These are phyloP conservation scores for Melieria picta DNA, from an alignment of 2,888 invertebrate species.

Conservation along the genomic window DNA sequence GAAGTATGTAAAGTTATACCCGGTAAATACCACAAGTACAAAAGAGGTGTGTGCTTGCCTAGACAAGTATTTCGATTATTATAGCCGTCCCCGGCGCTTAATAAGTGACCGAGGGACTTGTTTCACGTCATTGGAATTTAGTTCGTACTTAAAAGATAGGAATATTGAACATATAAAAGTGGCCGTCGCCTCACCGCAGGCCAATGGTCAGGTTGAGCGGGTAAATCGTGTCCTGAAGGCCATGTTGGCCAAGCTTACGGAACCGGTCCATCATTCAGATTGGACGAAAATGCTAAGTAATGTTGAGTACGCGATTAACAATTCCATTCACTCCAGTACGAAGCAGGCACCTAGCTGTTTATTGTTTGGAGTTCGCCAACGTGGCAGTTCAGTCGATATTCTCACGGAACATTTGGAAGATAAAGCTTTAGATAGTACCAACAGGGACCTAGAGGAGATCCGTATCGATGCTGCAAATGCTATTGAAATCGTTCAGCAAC, in stretches of 20 bases:
- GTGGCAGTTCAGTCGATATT: background rate
- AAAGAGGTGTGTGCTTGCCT: constrained; percentile 8
- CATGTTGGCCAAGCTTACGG: constrained; percentile 51
- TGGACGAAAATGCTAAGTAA: background rate
- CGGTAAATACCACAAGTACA: constrained; percentile 21
- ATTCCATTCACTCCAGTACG: constrained; percentile 1
- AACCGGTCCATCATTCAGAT: constrained; percentile 2
- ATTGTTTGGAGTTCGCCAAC: background rate
- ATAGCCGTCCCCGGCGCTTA: constrained; percentile 9
- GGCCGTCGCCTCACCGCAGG: constrained; percentile 28
- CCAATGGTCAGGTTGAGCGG: constrained; percentile 31
- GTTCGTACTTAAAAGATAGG: constrained; percentile 7
- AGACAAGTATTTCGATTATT: constrained; percentile 17
- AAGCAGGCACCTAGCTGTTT: background rate
- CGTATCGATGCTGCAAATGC: background rate
- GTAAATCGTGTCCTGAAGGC: constrained; percentile 20
- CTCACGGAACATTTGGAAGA: too few relatives aligned
- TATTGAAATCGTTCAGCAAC: background rate
- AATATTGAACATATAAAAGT: constrained; percentile 26
- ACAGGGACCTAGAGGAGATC: constrained; percentile 1
- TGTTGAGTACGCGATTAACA: constrained; percentile 2
- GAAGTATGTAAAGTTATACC: constrained; percentile 21
- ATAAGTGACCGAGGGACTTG: constrained; percentile 1
- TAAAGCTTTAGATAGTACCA: too few relatives aligned
- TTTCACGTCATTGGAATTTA: constrained; percentile 8